Conservation (phyloP, 2,113 vertebrate genomes). For the Lepus americanus region DNA sequence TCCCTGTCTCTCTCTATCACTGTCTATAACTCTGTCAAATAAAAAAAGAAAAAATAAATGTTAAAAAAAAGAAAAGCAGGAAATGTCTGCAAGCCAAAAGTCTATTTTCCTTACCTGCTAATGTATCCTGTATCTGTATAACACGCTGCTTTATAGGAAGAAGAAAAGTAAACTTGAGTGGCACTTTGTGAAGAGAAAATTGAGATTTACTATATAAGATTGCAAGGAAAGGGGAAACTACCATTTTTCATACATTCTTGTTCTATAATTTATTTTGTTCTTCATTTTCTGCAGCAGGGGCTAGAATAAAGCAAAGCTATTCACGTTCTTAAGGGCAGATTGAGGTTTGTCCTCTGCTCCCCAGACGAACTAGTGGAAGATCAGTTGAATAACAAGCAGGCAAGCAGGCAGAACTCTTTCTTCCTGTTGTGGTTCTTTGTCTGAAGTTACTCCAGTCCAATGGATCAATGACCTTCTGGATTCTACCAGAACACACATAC, state of each 20-base stretch:
- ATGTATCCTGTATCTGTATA: neutral
- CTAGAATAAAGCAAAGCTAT: neutral
- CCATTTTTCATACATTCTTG: neutral
- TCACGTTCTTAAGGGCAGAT: neutral
- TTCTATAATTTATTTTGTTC: slow-evolving; percentile 5
- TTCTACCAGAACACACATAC: neutral
- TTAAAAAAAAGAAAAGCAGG: too few relatives aligned
- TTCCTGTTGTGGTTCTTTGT: neutral
- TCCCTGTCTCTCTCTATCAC: too few relatives aligned
- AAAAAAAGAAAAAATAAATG: too few relatives aligned
- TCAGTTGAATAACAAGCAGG: neutral
- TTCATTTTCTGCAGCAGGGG: neutral
- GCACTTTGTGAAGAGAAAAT: neutral
- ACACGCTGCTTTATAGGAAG: neutral
- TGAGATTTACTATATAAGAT: neutral
- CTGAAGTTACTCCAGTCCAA: neutral
- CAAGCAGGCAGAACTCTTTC: neutral
- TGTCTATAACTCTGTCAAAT: too few relatives aligned
- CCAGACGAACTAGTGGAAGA: neutral
- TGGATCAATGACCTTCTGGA: neutral
- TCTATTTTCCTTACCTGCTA: neutral
- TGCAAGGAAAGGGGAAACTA: slow-evolving; percentile 14
- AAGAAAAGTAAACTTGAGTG: neutral
- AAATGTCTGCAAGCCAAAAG: neutral
- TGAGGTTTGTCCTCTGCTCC: neutral